Base-by-base conservation (phyloP, 2,113 vertebrate genomes). In the Onychostruthus taczanowskii region DNA sequence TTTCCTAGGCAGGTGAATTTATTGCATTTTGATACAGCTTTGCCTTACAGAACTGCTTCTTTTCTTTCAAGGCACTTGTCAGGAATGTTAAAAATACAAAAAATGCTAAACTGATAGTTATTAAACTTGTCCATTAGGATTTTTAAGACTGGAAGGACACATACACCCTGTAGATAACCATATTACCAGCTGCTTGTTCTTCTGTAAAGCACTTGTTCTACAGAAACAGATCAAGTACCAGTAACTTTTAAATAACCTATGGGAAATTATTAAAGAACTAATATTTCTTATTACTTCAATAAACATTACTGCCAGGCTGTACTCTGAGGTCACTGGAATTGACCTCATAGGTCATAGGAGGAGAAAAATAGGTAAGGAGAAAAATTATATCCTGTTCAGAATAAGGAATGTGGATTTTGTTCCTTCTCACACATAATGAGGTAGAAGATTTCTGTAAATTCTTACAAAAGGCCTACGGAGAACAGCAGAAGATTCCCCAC, bases 291-390 rank as follows among this genome's bases (percentile, higher is more conserved):
- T 95, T 97, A 96, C 74, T 93, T 96, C 80, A 88, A 89, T 75
- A 90, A 89, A 92, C n/a, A 66, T 77, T 84, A 85, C 69, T 93
- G 89, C 95, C 90, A 97, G 72, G 28, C 41, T 87, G 80, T 77
- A 85, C 87, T 88, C 93, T 87, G 86, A 97, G 84, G 87, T 97
- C 95, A 96, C 67, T 95, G 85, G 94, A 96, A 97, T 97, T 87
- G 55, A 59, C n/a, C n/a, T n/a, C 69, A 74, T 47, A 91, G n/a
- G 56, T 59, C n/a, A 35, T 5, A 59, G n/a, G 22, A 35, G 56
- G 22, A 59, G 56, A 24, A 24, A 35, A 58, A 35, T n/a, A 93
- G 59, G 61, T 68, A 53, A 95, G 50, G 41, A 84, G 35, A 77
- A 94, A 90, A 87, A 46, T 77, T 75, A 77, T 81, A 74, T 49